Evolutionary conservation across 2,797 vertebrate species (phyloP), one percentile per base, ranked within the genome.

Genomic region (Macropodus opercularis): DNA sequence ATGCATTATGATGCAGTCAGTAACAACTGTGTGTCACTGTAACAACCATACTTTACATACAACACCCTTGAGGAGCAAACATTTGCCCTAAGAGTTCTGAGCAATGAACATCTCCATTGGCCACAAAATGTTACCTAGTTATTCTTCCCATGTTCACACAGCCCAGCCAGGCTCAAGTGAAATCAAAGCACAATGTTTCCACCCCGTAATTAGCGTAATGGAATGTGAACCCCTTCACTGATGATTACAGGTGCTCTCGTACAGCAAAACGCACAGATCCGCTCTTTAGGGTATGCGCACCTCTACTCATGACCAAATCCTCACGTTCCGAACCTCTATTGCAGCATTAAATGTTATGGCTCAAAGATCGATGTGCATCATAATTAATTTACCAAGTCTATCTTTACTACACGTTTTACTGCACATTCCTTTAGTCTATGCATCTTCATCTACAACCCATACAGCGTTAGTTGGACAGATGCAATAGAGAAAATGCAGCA

Each of bases 191-290:
- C 44, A 55, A 84, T 72, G 75, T 26, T 64, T 77, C 23, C 36
- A 43, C 79, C 82, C 81, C 88, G 80, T 86, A 87, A 90, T 89
- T 85, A 89, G 65, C 67, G 57, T 26, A 56, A 26, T 64, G 79
- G 83, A 87, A 87, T 86, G 82, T 61, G 60, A 72, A 83, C 58
- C 60, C 75, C 77, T 71, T 79, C 79, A 77, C 69, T 87, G 77
- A 89, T 85, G 74, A 83, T 69, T 81, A 85, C 72, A 87, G 79
- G 72, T 79, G 76, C 79, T 72, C 62, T 19, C 10, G 17, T 59
- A 32, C 19, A 19, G 67, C 56, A 63, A n/a, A 35, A 57, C 55
- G 38, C 66, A 44, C 46, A 3, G 26, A 81, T 79, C 69, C 81
- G 77, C 69, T 62, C 56, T 72, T 74, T 70, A n/a, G n/a, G n/a